phyloP scores from a whole-genome alignment of 2,888 invertebrate species.

The Villa cingulata region DNA sequence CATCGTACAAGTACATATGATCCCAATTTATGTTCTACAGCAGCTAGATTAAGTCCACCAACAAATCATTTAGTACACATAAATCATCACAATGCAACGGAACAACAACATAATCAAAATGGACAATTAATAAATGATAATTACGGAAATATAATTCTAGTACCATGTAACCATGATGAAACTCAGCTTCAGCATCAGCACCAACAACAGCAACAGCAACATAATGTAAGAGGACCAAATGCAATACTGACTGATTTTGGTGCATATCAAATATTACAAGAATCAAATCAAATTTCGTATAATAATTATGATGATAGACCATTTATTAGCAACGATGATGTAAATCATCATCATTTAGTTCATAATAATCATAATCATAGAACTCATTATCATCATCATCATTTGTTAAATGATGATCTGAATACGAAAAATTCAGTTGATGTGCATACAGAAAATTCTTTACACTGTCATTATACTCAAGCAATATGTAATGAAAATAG shows the following conservation, averaged over 20 bases:
- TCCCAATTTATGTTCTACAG: constrained; percentile 8
- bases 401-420: background rate
- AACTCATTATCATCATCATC: background rate
- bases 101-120: background rate
- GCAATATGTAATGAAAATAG: background rate
- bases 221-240: no score
- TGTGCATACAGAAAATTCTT: background rate
- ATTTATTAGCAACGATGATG: background rate
- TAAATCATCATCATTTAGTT: no score
- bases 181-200: background rate
- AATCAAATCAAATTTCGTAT: background rate
- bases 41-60: constrained; percentile 4
- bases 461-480: background rate
- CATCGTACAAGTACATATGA: constrained; percentile 7
- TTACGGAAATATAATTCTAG: constrained; percentile 7
- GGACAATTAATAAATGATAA: background rate
- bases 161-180: background rate
- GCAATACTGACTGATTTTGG: no score
- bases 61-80: background rate
- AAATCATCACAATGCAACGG: background rate
- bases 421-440: background rate
- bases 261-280: background rate
- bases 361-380: background rate
- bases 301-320: background rate
- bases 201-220: no score